Evolutionary conservation across 2,888 invertebrate species (phyloP).

Genomic region (Quadroppia sp.): DNA sequence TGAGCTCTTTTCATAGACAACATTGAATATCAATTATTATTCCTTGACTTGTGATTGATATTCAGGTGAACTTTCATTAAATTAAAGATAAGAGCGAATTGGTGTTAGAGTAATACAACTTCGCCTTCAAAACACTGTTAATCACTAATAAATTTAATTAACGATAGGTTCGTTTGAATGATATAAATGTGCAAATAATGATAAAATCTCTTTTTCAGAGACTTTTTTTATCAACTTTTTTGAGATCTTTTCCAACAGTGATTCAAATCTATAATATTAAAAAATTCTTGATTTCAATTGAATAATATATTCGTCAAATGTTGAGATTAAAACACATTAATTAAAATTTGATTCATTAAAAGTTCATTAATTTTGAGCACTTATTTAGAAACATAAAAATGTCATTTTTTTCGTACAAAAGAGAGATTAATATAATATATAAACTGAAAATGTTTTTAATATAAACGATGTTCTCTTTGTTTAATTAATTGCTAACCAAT

Average conservation of each 20-base stretch:
- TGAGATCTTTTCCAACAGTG: background rate
- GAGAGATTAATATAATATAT: too few species aligned
- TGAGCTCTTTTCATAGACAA: background rate
- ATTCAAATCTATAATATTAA: background rate
- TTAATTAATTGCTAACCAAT: background rate
- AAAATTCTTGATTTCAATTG: background rate
- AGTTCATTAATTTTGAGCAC: too few species aligned
- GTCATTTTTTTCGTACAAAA: too few species aligned
- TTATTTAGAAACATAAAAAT: too few species aligned
- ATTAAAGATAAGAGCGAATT: constrained; percentile 13
- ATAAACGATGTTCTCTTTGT: background rate
- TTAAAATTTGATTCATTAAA: too few species aligned
- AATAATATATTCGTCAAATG: background rate
- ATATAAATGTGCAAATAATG: constrained; percentile 23
- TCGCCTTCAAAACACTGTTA: background rate
- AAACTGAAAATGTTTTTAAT: background rate
- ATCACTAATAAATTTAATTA: constrained; percentile 30
- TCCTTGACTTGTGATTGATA: constrained; percentile 5
- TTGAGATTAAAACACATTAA: background rate
- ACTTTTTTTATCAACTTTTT: background rate
- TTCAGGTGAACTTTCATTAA: constrained; percentile 12
- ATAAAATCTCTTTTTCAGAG: constrained; percentile 9
- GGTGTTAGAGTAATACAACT: background rate
- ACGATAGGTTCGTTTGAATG: background rate
- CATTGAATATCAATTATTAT: background rate